Evolutionary conservation across 2,888 invertebrate species (phyloP), one percentile per base, ranked within the genome.

Genomic region (Gari tellinella): DNA sequence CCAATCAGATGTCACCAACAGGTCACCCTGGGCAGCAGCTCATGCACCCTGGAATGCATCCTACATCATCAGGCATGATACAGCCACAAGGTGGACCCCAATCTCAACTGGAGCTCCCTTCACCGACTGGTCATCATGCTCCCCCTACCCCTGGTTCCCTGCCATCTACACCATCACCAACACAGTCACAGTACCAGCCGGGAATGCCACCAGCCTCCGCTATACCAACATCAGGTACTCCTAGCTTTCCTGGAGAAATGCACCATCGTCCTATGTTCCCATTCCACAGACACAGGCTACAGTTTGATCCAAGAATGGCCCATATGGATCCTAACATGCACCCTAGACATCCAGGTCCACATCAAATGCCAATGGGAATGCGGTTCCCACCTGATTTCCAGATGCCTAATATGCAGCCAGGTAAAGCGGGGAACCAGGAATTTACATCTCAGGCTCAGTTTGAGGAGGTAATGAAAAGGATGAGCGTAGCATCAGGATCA

Each of bases 121-220:
- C 79, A 31, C 79, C 74, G 12, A 73, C 73, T 14, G 17, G 64
- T 23, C 57, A 68, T 15, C 57, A 68, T 15, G 65, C 60, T 2
- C 67, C 80, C 45, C 67, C 67, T 1, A 72, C 74, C 4, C 69
- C 80, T 26, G 74, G 72, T 14, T 74, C 73, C 4, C 55, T 77
- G 38, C 73, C 76, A 0, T 66, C 77, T 12, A 69, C 79, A 10
- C 60, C 79, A 49, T 62, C 80, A 57, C 70, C 82, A 14, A 73
- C 74, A 26, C 25, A 73, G 41, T 51, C 77, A 14, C 55, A 69
- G 31, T 61, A 65, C 58, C 58, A 66, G 23, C 65, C 72, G 10
- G 60, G 52, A 17, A 61, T 72, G 46, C 41, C 52, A 15, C 72
- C 62, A 8, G 31, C 40, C 25, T 45, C 72, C 1, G 52, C 53